Conservation (phyloP, 2,113 vertebrate genomes). For the Abramis brama region DNA sequence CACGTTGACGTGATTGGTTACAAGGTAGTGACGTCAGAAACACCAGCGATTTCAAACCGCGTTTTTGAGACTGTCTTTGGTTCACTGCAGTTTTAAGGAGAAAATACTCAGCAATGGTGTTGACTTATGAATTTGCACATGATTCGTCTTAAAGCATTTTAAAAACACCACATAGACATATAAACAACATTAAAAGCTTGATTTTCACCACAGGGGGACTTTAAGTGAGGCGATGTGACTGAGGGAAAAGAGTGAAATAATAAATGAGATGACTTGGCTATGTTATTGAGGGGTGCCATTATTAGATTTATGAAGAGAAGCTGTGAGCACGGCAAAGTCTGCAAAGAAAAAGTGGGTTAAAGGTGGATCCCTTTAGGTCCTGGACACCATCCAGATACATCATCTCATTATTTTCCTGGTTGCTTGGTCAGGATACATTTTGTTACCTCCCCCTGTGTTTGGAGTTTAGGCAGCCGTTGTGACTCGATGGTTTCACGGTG, state of each 20-base stretch:
- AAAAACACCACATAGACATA: too few relatives aligned
- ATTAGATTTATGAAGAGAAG: slow-evolving; percentile 49
- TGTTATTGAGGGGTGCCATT: slow-evolving; percentile 44
- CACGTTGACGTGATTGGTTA: too few relatives aligned
- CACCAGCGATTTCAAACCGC: too few relatives aligned
- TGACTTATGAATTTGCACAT: too few relatives aligned
- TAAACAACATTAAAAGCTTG: too few relatives aligned
- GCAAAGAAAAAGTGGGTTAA: not conserved
- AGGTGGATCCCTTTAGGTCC: not conserved
- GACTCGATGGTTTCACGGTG: not conserved
- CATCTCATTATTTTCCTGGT: slow-evolving; percentile 39
- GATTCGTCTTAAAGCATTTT: too few relatives aligned
- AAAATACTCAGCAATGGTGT: too few relatives aligned
- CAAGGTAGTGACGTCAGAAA: too few relatives aligned
- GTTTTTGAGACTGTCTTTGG: too few relatives aligned
- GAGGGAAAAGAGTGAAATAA: not conserved
- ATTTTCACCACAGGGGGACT: too few relatives aligned
- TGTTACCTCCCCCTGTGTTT: slow-evolving; percentile 6
- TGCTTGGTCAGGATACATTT: slow-evolving; percentile 32
- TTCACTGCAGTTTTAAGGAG: too few relatives aligned
- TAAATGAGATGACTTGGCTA: slow-evolving; percentile 41
- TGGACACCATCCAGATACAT: slow-evolving; percentile 40
- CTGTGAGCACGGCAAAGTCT: slow-evolving; percentile 17
- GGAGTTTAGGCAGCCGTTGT: not conserved
- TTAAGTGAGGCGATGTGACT: too few relatives aligned